Percentiles rank a stretch among this genome's conserved stretches.
phyloP scores from a whole-genome alignment of 1,140 invertebrate species.

The Drosophila biarmipes region DNA sequence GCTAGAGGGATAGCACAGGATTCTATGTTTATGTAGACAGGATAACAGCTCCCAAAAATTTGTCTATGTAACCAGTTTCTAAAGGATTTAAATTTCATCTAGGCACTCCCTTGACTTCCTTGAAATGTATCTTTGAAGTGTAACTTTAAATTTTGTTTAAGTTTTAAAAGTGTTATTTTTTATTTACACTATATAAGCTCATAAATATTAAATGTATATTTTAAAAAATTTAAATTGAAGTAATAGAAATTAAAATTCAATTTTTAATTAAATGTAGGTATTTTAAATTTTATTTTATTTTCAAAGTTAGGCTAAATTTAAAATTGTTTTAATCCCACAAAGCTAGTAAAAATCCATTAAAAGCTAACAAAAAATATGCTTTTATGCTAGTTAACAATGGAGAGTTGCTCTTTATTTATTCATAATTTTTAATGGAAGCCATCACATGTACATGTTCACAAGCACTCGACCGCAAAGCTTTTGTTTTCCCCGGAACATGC shows the following conservation, averaged over 20 bases:
- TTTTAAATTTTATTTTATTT: too few species aligned
- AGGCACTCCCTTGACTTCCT: background rate
- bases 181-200: too few species aligned
- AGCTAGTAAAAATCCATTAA: background rate
- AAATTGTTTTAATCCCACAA: too few species aligned
- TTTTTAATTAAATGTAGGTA: too few species aligned
- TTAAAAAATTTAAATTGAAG: too few species aligned
- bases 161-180: too few species aligned
- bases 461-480: slow-evolving; percentile 18
- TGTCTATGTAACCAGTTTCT: background rate
- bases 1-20: slow-evolving; percentile 6
- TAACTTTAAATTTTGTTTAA: background rate
- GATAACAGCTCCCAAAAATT: background rate
- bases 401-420: background rate
- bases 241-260: too few species aligned
- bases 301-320: too few species aligned
- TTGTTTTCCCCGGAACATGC: slow-evolving; percentile 10
- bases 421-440: slow-evolving; percentile 6
- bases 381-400: background rate
- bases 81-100: background rate
- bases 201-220: too few species aligned
- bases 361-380: background rate
- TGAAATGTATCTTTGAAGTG: background rate
- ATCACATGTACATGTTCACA: slow-evolving; percentile 13
- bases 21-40: background rate